Conservation (phyloP, 1,140 invertebrate species). For the Papilio glaucus region DNA sequence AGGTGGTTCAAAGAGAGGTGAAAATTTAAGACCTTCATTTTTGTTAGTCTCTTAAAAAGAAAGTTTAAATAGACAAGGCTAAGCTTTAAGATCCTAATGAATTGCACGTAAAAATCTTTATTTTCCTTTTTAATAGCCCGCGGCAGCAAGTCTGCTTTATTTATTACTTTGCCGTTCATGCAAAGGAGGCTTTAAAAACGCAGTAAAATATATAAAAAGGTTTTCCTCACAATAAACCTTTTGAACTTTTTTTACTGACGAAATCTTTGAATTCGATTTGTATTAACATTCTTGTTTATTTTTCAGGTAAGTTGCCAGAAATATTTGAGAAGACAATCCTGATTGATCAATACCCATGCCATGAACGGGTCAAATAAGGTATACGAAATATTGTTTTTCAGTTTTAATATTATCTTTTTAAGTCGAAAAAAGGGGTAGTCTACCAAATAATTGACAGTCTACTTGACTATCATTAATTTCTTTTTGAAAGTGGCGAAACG, state of each 20-base stretch:
- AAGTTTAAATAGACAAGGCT: constrained; percentile 32
- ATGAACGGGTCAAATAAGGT: constrained; percentile 14
- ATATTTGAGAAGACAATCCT: background rate
- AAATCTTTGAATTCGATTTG: constrained; percentile 37
- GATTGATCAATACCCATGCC: background rate
- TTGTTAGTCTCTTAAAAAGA: constrained; percentile 24
- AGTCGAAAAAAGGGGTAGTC: no score
- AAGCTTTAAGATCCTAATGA: constrained; percentile 45
- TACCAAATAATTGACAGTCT: no score
- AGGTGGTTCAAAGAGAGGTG: constrained; percentile 9
- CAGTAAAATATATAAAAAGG: constrained; percentile 43
- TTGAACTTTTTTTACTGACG: constrained; percentile 33
- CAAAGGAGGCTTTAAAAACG: constrained; percentile 42
- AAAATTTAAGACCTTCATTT: constrained; percentile 16
- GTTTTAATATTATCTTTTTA: no score
- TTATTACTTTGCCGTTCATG: constrained; percentile 29
- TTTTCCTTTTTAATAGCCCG: constrained; percentile 49
- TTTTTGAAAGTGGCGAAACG: no score
- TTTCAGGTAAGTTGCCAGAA: constrained; percentile 62
- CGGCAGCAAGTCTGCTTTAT: constrained; percentile 13
- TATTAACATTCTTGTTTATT: constrained; percentile 47
- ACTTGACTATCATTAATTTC: no score
- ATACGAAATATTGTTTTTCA: background rate
- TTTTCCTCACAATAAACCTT: constrained; percentile 42
- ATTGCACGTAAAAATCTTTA: constrained; percentile 49